Evolutionary conservation across 2,888 invertebrate genomes (phyloP), one percentile per base, ranked within the genome.

Genomic region (Leucozona laternaria): DNA sequence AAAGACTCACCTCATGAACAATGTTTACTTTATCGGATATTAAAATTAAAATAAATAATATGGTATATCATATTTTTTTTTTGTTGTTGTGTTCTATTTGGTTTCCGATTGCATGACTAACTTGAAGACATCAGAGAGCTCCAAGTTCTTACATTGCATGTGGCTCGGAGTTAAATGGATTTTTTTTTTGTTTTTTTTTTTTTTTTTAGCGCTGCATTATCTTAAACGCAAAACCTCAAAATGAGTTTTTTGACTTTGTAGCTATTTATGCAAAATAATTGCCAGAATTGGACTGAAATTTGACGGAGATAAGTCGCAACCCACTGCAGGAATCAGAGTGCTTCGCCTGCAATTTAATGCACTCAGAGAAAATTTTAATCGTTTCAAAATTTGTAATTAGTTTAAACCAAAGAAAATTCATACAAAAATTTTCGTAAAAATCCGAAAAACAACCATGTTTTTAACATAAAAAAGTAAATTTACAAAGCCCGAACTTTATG

Each of bases 181-280:
- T 72, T 28, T 60, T 25, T 20, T 25, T 50, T 43, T 45, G 68
- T 58, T 53, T 40, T 72, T 37, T 68, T 25, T 20, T 34, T 50
- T 53, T 37, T 73, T 58, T 53, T 20, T 71, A 11, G 7, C 31
- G 20, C 48, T 75, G 68, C 53, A 53, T 75, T 20, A 55, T 68
- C 60, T 75, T 22, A 71, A 53, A 76, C 57, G 64, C 77, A 64
- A 64, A 71, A 58, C 62, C 50, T 31, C 22, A 48, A 28, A 70
- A 43, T 62, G 66, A 20, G 60, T 40, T 68, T 80, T 70, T 62
- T 45, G 37, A 62, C 43, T 75, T 60, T 80, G 53, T 37, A 60
- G 73, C 66, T 79, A 43, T 68, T 60, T 68, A 76, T 76, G 77
- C 71, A 76, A 71, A 81, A 64, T 76, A 64, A 76, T 70, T 62